phyloP scores from a whole-genome alignment of 2,888 invertebrate genomes.

The Tipula confusa region DNA sequence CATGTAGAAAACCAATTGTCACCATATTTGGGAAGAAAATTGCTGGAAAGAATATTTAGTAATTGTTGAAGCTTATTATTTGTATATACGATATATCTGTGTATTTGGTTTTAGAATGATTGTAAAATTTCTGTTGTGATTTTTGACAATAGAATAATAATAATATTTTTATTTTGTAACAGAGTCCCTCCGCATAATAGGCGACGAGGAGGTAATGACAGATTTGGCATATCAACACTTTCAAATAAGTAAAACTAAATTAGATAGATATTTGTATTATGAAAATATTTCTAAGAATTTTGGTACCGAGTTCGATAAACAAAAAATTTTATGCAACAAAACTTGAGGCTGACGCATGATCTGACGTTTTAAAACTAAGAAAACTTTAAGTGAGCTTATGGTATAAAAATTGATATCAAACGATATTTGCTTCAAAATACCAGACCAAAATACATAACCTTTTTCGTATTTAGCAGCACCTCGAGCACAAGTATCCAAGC shows the following conservation, averaged over 20 bases:
- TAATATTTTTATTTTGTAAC: neutral
- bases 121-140: neutral
- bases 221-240: neutral
- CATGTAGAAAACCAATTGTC: conserved; percentile 16
- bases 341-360: too few relatives aligned
- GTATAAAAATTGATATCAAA: too few relatives aligned
- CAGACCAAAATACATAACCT: too few relatives aligned
- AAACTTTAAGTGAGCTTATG: too few relatives aligned
- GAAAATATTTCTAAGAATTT: too few relatives aligned
- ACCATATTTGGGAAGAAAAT: neutral
- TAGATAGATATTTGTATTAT: neutral
- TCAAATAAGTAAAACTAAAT: neutral
- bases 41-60: neutral
- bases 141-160: neutral
- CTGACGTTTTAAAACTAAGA: too few relatives aligned
- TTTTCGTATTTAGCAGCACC: too few relatives aligned
- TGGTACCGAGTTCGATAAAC: too few relatives aligned
- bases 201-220: neutral
- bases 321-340: too few relatives aligned
- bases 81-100: neutral
- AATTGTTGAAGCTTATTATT: neutral
- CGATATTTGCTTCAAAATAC: too few relatives aligned
- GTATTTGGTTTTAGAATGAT: neutral
- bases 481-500: too few relatives aligned
- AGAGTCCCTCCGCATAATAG: neutral